Evolutionary conservation across 2,113 vertebrate species (phyloP), one percentile per base, ranked within the genome.

Genomic region (Periophthalmus modestus): DNA sequence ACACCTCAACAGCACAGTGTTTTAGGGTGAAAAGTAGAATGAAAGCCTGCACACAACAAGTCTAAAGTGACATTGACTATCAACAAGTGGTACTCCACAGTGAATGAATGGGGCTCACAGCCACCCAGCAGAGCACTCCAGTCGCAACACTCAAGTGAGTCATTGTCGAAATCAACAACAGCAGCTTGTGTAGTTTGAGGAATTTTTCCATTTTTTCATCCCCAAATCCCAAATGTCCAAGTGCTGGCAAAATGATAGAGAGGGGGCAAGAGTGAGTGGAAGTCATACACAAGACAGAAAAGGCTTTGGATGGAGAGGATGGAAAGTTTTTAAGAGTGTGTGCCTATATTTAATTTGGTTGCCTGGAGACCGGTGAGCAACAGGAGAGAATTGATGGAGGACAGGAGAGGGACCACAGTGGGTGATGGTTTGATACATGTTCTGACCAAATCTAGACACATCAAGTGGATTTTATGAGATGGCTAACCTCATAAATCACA

Each of bases 161-260:
- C 89, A 91, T 91, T 91, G 85, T 91, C 79, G 76, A 89, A 84
- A 88, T 86, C 82, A 86, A 92, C 89, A 93, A 89, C 89, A 90
- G 90, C 80, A 84, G 85, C 87, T 86, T 88, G 83, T 87, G 78
- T 87, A 69, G 90, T 83, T 84, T 78, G 78, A 89, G 85, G 89
- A 92, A 93, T 92, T 85, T 93, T 94, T 94, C 93, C 93, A 93
- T 92, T 93, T 92, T 89, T 88, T 91, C 92, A 91, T 92, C 86
- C 77, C 13, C 75, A 91, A 91, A 91, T 90, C 90, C 87, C 87
- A 70, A 43, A 88, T 89, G 88, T 89, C 87, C 86, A 75, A 82
- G 87, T 80, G 82, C 80, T 87, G 85, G 90, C 74, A 82, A 72
- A 65, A 61, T 61, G 74, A 75, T 69, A 59, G 69, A 80, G 79